Conservation (phyloP, 2,113 vertebrate species). For the Syngnathoides biaculeatus region DNA sequence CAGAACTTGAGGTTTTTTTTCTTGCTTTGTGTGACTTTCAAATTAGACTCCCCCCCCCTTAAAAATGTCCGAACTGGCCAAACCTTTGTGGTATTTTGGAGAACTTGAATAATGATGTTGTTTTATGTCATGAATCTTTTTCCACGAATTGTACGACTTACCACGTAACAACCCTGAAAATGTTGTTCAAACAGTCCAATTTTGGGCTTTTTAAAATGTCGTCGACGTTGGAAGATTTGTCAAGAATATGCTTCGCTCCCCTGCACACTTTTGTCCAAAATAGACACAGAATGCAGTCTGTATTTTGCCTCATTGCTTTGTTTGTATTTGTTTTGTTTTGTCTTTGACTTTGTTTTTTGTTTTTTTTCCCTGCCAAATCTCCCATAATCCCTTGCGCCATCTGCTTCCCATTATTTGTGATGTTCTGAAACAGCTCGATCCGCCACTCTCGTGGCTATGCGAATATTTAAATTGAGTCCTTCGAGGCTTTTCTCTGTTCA, state of each 20-base stretch:
- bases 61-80: no score
- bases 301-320: neutral
- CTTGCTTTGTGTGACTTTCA: no score
- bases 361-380: conserved; percentile 2
- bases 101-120: no score
- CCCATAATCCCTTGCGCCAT: conserved; percentile 9
- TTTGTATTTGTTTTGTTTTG: neutral
- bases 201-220: neutral
- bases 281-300: neutral
- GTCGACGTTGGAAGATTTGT: neutral
- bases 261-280: neutral
- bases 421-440: conserved; percentile 7
- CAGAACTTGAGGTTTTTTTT: no score
- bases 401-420: conserved; percentile 1
- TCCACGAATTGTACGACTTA: no score
- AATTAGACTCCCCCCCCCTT: no score
- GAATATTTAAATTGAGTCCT: conserved; percentile 2
- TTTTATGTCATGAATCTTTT: no score
- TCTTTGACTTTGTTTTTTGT: neutral
- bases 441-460: neutral
- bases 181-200: neutral
- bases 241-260: neutral
- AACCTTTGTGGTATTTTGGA: no score
- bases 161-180: neutral
- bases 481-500: neutral